Evolutionary conservation across 2,888 invertebrate genomes (phyloP).

Genomic region (Choristoneura rosaceana): DNA sequence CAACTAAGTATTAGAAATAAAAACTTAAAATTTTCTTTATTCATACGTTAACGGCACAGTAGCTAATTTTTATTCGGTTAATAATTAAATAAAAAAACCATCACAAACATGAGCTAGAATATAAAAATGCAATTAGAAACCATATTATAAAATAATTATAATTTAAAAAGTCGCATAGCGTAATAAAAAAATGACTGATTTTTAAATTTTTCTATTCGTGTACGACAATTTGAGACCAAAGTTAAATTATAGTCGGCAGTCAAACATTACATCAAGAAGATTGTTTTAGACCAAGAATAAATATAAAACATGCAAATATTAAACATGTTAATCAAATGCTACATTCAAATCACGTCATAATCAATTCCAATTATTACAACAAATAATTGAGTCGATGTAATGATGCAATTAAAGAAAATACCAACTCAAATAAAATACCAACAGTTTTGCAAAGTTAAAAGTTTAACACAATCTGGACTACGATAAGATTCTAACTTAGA

Average conservation of each 20-base stretch:
- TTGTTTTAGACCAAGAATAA: too few relatives aligned
- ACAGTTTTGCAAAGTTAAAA: constrained; percentile 9
- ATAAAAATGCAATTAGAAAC: constrained; percentile 2
- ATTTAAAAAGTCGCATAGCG: constrained; percentile 28
- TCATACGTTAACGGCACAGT: too few relatives aligned
- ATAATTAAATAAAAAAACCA: constrained; percentile 34
- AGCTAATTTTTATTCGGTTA: constrained; percentile 22
- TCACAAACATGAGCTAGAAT: constrained; percentile 40
- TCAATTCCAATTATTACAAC: constrained; percentile 10
- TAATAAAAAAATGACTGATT: neutral
- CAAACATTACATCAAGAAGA: neutral
- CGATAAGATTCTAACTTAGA: constrained; percentile 10
- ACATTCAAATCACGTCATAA: neutral
- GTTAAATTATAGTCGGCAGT: neutral
- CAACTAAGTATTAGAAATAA: too few relatives aligned
- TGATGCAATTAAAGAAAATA: constrained; percentile 17
- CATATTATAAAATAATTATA: constrained; percentile 20
- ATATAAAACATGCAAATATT: neutral
- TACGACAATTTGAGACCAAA: constrained; percentile 31
- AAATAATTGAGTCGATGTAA: constrained; percentile 27
- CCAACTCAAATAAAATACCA: constrained; percentile 8
- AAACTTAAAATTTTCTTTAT: too few relatives aligned
- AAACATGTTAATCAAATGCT: neutral
- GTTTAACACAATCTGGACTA: neutral
- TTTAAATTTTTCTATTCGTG: neutral